Evolutionary conservation across 2,113 vertebrate species (phyloP).

Genomic region (Aspiorhynchus laticeps): DNA sequence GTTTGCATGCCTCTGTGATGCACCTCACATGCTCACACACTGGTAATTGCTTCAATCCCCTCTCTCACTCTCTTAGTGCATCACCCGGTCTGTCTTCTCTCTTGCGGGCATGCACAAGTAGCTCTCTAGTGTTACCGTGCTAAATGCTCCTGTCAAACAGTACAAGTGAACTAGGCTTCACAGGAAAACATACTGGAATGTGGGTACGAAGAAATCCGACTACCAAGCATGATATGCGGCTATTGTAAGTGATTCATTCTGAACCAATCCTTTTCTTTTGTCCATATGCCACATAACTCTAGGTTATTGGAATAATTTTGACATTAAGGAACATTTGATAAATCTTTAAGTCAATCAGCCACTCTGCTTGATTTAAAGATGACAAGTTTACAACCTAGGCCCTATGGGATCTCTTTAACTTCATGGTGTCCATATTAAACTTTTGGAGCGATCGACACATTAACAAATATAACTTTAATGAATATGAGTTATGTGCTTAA

Average conservation of each 20-base stretch:
- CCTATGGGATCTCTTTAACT: constrained; percentile 18
- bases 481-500: neutral
- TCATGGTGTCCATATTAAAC: constrained; percentile 19
- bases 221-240: constrained; percentile 28
- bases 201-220: too few species aligned
- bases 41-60: constrained; percentile 74
- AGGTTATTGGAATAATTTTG: constrained; percentile 42
- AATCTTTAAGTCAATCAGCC: constrained; percentile 65
- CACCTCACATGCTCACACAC: constrained; percentile 69
- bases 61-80: neutral
- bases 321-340: constrained; percentile 17
- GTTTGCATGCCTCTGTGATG: constrained; percentile 65
- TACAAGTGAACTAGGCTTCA: constrained; percentile 20
- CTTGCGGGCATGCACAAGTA: constrained; percentile 23
- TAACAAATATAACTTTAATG: too few species aligned
- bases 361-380: constrained; percentile 58
- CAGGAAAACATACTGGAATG: constrained; percentile 26
- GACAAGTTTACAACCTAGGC: constrained; percentile 56
- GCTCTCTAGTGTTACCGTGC: constrained; percentile 51
- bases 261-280: constrained; percentile 38
- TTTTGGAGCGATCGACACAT: too few species aligned
- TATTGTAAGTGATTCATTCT: constrained; percentile 51
- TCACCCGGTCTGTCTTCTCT: neutral
- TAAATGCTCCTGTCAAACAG: constrained; percentile 59
- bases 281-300: constrained; percentile 30